Conservation (phyloP, 2,113 vertebrate genomes). For the Vombatus ursinus region DNA sequence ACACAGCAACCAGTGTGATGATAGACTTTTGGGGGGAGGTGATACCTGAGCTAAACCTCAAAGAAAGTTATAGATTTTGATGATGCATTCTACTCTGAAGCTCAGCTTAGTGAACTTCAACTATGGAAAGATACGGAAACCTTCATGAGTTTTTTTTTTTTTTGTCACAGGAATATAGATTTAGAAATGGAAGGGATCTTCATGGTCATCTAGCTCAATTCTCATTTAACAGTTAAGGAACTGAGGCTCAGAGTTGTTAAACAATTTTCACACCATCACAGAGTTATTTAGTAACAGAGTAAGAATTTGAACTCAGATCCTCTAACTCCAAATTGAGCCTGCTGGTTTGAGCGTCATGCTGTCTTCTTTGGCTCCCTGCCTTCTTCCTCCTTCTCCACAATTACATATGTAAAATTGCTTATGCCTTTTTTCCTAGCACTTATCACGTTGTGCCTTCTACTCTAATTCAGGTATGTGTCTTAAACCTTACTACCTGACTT, state of each 20-base stretch:
- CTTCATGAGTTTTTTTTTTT: background rate
- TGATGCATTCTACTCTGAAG: background rate
- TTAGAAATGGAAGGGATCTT: background rate
- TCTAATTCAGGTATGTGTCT: background rate
- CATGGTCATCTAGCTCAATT: background rate
- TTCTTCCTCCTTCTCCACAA: background rate
- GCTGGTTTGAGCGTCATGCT: background rate
- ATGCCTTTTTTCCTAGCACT: background rate
- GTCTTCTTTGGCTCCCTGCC: background rate
- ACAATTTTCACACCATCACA: background rate
- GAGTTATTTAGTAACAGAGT: background rate
- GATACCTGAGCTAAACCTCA: background rate
- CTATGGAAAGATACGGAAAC: background rate
- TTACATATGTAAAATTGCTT: background rate
- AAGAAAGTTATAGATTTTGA: background rate
- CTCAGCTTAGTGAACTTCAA: background rate
- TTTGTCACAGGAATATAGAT: background rate
- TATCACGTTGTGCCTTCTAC: background rate
- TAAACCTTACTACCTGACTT: background rate
- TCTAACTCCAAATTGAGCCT: background rate
- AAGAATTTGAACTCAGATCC: background rate
- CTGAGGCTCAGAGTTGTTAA: background rate
- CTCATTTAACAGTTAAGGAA: background rate
- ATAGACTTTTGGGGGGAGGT: background rate
- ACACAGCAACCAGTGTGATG: background rate